Conservation (phyloP, 2,888 invertebrate species). For the Actias luna region DNA sequence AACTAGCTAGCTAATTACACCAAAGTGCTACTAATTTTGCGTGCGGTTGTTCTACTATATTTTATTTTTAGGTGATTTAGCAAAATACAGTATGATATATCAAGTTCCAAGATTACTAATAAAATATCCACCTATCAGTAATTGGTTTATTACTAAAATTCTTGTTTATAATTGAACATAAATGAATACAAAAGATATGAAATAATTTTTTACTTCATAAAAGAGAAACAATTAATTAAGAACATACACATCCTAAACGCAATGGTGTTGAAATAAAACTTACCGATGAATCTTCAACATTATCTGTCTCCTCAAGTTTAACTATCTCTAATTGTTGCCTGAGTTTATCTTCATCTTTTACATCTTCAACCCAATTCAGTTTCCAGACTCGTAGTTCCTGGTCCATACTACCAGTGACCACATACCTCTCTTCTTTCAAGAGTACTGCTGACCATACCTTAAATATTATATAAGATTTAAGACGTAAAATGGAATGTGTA, state of each 20-base stretch:
- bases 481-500: background rate
- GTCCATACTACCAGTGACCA: conserved; percentile 95
- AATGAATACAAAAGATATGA: too few relatives aligned
- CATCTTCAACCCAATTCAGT: conserved; percentile 81
- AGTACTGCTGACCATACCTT: conserved; percentile 93
- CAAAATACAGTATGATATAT: too few relatives aligned
- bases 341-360: conserved; percentile 75
- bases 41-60: too few relatives aligned
- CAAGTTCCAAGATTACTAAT: too few relatives aligned
- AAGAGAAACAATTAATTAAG: too few relatives aligned
- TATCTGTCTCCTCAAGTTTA: conserved; percentile 78
- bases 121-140: too few relatives aligned
- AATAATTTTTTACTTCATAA: too few relatives aligned
- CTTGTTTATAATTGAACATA: too few relatives aligned
- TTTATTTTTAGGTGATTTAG: too few relatives aligned
- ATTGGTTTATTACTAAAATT: too few relatives aligned
- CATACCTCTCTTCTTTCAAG: conserved; percentile 88
- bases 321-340: conserved; percentile 71
- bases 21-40: too few relatives aligned
- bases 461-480: conserved; percentile 6
- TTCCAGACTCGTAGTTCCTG: conserved; percentile 93
- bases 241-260: background rate
- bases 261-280: conserved; percentile 33
- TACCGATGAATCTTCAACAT: conserved; percentile 81
- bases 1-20: too few relatives aligned